phyloP scores from a whole-genome alignment of 2,113 vertebrate genomes.

The Meles meles region DNA sequence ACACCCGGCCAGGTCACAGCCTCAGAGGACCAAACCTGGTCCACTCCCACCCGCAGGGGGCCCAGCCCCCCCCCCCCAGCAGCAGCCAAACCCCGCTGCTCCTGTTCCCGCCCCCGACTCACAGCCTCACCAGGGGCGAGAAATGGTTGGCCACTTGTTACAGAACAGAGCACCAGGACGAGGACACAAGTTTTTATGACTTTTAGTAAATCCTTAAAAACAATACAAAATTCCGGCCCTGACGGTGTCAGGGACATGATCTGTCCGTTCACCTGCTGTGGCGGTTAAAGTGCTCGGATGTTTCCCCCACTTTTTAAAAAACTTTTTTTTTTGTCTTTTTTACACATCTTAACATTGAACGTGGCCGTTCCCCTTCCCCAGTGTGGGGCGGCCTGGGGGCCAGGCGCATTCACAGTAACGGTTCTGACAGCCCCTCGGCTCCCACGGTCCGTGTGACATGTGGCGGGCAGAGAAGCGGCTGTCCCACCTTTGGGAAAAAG shows the following conservation, averaged over 20 bases:
- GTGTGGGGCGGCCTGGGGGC: neutral
- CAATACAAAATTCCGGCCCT: constrained; percentile 96
- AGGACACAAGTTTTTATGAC: constrained; percentile 79
- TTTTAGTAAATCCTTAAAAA: constrained; percentile 98
- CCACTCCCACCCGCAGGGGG: too few species aligned
- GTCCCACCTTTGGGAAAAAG: neutral
- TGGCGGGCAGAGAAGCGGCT: neutral
- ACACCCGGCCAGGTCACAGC: rapidly evolving
- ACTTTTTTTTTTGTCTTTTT: constrained; percentile 42
- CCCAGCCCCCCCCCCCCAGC: too few species aligned
- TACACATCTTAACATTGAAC: neutral
- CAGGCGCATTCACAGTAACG: constrained; percentile 77
- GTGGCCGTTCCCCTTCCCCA: neutral
- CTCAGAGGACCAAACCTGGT: too few species aligned
- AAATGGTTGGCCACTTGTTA: neutral
- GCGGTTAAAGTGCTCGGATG: constrained; percentile 94
- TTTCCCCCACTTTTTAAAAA: constrained; percentile 74
- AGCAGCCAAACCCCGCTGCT: rapidly evolving
- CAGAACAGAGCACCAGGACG: rapidly evolving
- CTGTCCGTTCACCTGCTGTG: constrained; percentile 92
- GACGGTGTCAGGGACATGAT: constrained; percentile 88
- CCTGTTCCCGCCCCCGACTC: rapidly evolving
- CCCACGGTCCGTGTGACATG: rapidly evolving
- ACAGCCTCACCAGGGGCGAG: rapidly evolving
- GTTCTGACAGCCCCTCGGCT: constrained; percentile 69